These are phyloP conservation scores for Psittacula echo DNA, from an alignment of 2,797 vertebrate species.

Conservation along the genomic window DNA sequence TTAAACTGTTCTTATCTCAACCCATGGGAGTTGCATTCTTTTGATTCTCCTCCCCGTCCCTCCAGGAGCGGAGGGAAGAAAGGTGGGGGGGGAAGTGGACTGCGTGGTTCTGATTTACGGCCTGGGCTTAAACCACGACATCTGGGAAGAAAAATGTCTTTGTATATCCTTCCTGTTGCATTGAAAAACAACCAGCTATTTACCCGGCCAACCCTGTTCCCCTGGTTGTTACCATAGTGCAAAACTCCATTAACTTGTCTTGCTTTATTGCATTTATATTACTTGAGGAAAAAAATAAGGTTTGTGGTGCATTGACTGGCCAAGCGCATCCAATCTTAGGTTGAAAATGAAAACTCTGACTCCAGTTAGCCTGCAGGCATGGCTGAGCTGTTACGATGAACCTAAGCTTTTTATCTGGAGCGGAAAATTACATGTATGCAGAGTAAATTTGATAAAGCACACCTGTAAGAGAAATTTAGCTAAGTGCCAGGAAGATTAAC, in stretches of 20 bases:
- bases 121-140: no score
- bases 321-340: conserved; percentile 34
- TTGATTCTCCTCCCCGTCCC: no score
- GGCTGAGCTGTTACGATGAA: neutral
- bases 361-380: conserved; percentile 29
- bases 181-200: neutral
- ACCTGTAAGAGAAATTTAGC: neutral
- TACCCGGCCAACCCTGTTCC: neutral
- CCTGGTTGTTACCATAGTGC: neutral
- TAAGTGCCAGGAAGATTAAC: neutral
- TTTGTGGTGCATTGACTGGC: neutral
- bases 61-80: no score
- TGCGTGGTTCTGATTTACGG: no score
- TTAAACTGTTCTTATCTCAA: no score
- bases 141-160: neutral
- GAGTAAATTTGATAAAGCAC: neutral
- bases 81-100: no score
- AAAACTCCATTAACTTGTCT: neutral
- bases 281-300: neutral
- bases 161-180: neutral
- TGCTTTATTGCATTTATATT: neutral
- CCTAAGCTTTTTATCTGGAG: conserved; percentile 1
- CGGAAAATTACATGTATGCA: conserved; percentile 2
- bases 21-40: no score
- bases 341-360: conserved; percentile 28